A percentile compares a stretch with the other conserved stretches of the same genome.
These are phyloP conservation scores for Strigamia maritima DNA, from an alignment of 2,888 invertebrate species.

Conservation along the genomic window DNA sequence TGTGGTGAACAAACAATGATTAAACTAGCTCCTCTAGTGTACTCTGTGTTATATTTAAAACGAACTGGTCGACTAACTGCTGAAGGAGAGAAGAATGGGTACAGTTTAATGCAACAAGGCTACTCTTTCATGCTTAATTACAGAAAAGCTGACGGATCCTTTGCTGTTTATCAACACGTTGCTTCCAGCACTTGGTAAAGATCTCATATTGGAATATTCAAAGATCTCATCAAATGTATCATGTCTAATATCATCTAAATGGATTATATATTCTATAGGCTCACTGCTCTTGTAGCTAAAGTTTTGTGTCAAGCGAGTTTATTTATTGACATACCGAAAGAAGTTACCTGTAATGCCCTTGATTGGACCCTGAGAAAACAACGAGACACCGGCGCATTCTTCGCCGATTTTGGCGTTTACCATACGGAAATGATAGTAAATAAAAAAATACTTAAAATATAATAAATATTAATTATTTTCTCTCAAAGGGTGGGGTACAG, in stretches of 20 bases:
- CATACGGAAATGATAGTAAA: slow-evolving; percentile 35
- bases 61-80: slow-evolving; percentile 11
- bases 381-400: slow-evolving; percentile 16
- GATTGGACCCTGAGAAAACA: slow-evolving; percentile 28
- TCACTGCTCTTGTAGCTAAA: slow-evolving; percentile 10
- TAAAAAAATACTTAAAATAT: not conserved
- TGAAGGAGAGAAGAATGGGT: slow-evolving; percentile 22
- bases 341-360: slow-evolving; percentile 8
- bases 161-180: not conserved
- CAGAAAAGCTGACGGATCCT: slow-evolving; percentile 29
- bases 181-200: slow-evolving; percentile 31
- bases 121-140: not conserved
- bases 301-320: slow-evolving; percentile 35
- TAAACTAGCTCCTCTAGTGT: slow-evolving; percentile 9
- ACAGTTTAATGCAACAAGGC: slow-evolving; percentile 19
- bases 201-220: not conserved
- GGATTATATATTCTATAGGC: not conserved
- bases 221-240: too few relatives aligned
- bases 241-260: not conserved
- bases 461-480: not conserved
- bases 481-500: slow-evolving; percentile 12
- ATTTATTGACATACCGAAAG: not conserved
- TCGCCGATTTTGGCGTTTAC: slow-evolving; percentile 6
- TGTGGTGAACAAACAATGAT: slow-evolving; percentile 29
- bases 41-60: slow-evolving; percentile 17